Evolutionary conservation across 2,888 invertebrate species (phyloP).

Genomic region (Amblyteles armatorius): DNA sequence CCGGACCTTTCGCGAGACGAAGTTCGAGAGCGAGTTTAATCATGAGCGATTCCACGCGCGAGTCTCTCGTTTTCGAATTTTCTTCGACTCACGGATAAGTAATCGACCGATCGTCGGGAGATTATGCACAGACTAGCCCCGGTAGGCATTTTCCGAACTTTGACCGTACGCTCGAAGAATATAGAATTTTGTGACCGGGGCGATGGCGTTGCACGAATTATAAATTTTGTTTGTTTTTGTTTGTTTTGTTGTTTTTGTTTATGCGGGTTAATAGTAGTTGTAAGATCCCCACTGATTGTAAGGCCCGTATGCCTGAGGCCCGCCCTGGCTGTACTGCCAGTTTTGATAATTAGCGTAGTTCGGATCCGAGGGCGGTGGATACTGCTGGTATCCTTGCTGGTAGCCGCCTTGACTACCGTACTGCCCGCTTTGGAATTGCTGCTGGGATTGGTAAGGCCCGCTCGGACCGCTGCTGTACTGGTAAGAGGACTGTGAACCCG

Average conservation of each 20-base stretch:
- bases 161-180: constrained; percentile 7
- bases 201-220: constrained; percentile 18
- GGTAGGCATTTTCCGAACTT: neutral
- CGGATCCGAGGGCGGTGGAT: constrained; percentile 83
- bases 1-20: constrained; percentile 5
- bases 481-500: constrained; percentile 82
- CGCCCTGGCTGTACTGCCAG: constrained; percentile 83
- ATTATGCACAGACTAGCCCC: neutral
- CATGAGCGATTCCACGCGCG: neutral
- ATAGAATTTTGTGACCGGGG: constrained; percentile 32
- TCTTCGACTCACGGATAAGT: neutral
- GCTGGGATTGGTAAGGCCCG: constrained; percentile 82
- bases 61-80: neutral
- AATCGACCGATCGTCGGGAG: constrained; percentile 13
- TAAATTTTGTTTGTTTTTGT: constrained; percentile 18
- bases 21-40: neutral
- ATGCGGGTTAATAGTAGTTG: constrained; percentile 81
- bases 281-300: constrained; percentile 84
- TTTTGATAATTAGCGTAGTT: constrained; percentile 84
- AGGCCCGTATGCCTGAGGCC: constrained; percentile 83
- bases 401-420: constrained; percentile 86
- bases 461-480: constrained; percentile 84
- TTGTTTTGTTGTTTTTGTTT: constrained; percentile 23
- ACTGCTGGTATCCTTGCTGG: constrained; percentile 85
- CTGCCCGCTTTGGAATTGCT: constrained; percentile 84